These are phyloP conservation scores for Magallana angulata DNA, from an alignment of 1,140 invertebrate genomes.

Conservation along the genomic window DNA sequence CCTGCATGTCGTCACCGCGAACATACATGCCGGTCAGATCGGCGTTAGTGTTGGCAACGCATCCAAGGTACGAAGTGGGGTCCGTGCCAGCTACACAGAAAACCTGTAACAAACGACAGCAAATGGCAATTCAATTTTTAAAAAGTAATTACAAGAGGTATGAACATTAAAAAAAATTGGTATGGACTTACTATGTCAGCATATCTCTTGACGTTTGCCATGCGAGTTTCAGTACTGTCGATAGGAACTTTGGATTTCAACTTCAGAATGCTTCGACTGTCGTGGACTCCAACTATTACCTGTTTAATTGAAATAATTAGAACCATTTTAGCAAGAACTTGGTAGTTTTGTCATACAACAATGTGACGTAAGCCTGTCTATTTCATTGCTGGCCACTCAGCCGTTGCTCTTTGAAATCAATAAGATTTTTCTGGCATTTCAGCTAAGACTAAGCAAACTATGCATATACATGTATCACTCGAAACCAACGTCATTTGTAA, in stretches of 20 bases:
- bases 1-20: constrained; percentile 76
- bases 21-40: constrained; percentile 70
- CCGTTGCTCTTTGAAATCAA: no score
- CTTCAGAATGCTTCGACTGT: constrained; percentile 74
- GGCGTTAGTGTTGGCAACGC: constrained; percentile 65
- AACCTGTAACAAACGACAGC: constrained; percentile 66
- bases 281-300: constrained; percentile 75
- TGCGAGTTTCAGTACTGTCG: constrained; percentile 74
- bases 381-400: no score
- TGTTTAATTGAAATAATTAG: constrained; percentile 22
- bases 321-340: no score
- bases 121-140: no score
- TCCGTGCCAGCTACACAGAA: constrained; percentile 75
- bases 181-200: constrained; percentile 72
- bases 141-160: neutral
- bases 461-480: no score
- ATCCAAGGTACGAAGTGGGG: constrained; percentile 72
- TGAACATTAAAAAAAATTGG: neutral
- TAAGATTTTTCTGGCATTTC: no score
- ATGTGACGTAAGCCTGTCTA: no score
- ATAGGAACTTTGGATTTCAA: constrained; percentile 75
- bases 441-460: no score
- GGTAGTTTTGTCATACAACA: no score
- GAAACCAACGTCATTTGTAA: no score
- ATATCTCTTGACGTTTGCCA: constrained; percentile 75